phyloP scores from a whole-genome alignment of 2,113 vertebrate genomes.

The Mirza zaza region DNA sequence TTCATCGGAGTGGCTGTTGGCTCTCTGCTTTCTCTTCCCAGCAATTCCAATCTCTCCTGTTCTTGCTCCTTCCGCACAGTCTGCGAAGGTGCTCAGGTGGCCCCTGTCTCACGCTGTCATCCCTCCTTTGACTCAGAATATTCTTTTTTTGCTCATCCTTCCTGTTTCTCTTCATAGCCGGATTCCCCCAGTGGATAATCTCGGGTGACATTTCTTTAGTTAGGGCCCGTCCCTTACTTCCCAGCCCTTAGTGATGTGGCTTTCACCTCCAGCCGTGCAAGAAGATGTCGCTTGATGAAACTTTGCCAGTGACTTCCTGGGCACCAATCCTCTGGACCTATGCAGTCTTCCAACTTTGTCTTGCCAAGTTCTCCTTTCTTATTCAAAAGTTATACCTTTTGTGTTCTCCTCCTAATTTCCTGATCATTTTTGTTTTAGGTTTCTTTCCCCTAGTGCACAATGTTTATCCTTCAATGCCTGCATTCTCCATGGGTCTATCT shows the following conservation, averaged over 20 bases:
- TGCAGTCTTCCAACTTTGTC: background rate
- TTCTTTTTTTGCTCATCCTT: background rate
- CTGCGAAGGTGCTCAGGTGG: background rate
- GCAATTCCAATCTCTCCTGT: background rate
- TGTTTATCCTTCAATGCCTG: background rate
- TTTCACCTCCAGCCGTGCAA: background rate
- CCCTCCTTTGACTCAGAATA: background rate
- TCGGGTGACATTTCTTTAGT: background rate
- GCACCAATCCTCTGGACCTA: background rate
- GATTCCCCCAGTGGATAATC: background rate
- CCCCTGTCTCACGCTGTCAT: background rate
- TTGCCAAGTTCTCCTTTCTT: background rate
- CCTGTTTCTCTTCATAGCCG: background rate
- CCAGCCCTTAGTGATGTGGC: accelerated
- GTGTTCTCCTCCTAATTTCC: background rate
- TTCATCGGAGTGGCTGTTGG: background rate
- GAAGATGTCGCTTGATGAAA: background rate
- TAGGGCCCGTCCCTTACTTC: background rate
- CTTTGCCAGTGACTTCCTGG: background rate
- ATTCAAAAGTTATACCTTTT: background rate
- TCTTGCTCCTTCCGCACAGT: background rate
- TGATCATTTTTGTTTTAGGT: background rate
- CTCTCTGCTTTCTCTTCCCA: background rate
- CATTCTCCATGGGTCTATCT: background rate
- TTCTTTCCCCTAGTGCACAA: background rate